Conservation (phyloP, 2,797 vertebrate genomes). For the Rhinogobio ventralis region DNA sequence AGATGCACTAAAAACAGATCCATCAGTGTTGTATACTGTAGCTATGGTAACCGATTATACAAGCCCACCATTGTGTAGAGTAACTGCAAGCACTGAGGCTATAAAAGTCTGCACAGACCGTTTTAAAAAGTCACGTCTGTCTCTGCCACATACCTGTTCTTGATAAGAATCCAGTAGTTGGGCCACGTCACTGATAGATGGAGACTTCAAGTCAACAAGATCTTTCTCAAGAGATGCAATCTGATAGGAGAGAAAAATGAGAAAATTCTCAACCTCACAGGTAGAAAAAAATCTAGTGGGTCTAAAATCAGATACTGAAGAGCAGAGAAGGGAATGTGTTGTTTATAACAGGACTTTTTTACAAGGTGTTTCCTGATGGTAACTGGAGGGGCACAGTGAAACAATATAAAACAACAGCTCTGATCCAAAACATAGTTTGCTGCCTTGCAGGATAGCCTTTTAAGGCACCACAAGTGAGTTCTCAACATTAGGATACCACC, state of each 20-base stretch:
- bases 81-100: neutral
- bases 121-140: constrained; percentile 18
- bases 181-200: constrained; percentile 82
- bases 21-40: neutral
- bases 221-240: constrained; percentile 87
- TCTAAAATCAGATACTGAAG: neutral
- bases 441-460: constrained; percentile 1
- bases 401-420: constrained; percentile 26
- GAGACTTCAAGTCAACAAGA: constrained; percentile 84
- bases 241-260: constrained; percentile 67
- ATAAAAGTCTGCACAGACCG: neutral
- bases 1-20: constrained; percentile 8
- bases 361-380: constrained; percentile 24
- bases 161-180: constrained; percentile 86
- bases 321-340: constrained; percentile 4
- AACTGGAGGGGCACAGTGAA: constrained; percentile 1
- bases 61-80: neutral
- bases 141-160: constrained; percentile 76
- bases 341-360: constrained; percentile 29
- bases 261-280: neutral
- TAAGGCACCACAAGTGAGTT: neutral
- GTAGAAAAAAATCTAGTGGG: neutral
- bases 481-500: neutral
- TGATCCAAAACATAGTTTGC: neutral
- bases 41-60: neutral